These are phyloP conservation scores for Stictocephala bisonia DNA, from an alignment of 2,888 invertebrate species.

Conservation along the genomic window DNA sequence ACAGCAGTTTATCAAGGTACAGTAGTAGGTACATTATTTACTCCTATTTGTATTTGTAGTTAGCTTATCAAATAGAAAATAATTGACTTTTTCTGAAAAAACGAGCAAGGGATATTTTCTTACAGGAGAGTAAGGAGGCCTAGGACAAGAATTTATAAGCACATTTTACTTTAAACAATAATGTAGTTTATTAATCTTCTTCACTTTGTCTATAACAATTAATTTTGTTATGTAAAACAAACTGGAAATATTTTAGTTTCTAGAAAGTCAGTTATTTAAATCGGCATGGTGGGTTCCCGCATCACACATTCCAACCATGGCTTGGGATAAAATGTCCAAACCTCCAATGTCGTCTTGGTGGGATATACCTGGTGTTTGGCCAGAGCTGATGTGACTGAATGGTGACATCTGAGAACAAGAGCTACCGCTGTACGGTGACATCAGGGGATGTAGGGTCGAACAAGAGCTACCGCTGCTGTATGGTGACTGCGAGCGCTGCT, in stretches of 20 bases:
- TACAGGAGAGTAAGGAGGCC: background rate
- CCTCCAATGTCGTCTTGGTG: background rate
- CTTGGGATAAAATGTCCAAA: conserved; percentile 1
- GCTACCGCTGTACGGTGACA: background rate
- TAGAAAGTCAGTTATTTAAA: background rate
- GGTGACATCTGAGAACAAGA: conserved; percentile 6
- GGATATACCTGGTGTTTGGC: background rate
- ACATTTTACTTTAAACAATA: conserved; percentile 22
- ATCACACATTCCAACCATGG: background rate
- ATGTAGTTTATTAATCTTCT: conserved; percentile 7
- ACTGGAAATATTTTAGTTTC: background rate
- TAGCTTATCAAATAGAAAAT: conserved; percentile 5
- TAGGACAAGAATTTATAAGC: background rate
- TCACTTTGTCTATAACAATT: background rate
- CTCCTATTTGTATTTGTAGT: conserved; percentile 7
- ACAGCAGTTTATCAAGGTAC: conserved; percentile 30
- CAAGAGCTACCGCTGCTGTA: background rate
- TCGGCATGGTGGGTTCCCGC: background rate
- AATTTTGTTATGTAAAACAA: conserved; percentile 1
- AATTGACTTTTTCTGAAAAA: conserved; percentile 16
- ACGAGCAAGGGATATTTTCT: conserved; percentile 20
- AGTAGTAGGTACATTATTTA: conserved; percentile 22
- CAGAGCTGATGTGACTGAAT: conserved; percentile 8
- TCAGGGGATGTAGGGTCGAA: background rate
- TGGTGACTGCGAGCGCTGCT: background rate